Conservation (phyloP, 2,888 invertebrate genomes). For the Andricus curvator region DNA sequence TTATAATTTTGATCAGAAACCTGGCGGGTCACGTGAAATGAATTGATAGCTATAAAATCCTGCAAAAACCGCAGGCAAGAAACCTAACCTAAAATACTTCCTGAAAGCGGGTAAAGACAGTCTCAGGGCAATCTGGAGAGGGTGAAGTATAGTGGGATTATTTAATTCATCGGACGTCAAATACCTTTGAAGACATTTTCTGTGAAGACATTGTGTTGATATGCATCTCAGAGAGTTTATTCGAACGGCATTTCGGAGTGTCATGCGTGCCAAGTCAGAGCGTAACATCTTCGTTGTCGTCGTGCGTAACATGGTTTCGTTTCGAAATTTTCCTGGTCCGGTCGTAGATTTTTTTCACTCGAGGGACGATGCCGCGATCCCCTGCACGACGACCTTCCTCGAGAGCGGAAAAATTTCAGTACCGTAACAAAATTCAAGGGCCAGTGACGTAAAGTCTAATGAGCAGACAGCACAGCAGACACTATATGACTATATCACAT, state of each 20-base stretch:
- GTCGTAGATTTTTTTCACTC: constrained; percentile 3
- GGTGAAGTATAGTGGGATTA: not conserved
- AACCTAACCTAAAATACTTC: constrained; percentile 4
- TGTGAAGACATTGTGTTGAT: constrained; percentile 82
- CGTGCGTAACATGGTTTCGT: constrained; percentile 85
- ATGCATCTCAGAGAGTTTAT: constrained; percentile 82
- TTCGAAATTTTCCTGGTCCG: constrained; percentile 20
- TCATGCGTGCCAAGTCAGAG: constrained; percentile 84
- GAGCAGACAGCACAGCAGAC: constrained; percentile 51
- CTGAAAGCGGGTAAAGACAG: not conserved
- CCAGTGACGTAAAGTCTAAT: constrained; percentile 25
- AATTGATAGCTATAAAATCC: not conserved
- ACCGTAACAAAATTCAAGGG: constrained; percentile 43
- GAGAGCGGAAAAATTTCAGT: constrained; percentile 23
- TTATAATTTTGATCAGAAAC: too few species aligned
- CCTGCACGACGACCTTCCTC: constrained; percentile 24
- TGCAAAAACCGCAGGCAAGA: not conserved
- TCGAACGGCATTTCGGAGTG: constrained; percentile 82
- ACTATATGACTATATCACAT: constrained; percentile 51
- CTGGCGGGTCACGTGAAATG: not conserved
- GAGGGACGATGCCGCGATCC: not conserved
- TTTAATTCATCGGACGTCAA: constrained; percentile 19
- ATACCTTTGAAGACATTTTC: constrained; percentile 82
- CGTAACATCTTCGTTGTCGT: constrained; percentile 81
- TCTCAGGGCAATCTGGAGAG: not conserved